Evolutionary conservation across 2,113 vertebrate genomes (phyloP).

Genomic region (Oceanodroma tethys): DNA sequence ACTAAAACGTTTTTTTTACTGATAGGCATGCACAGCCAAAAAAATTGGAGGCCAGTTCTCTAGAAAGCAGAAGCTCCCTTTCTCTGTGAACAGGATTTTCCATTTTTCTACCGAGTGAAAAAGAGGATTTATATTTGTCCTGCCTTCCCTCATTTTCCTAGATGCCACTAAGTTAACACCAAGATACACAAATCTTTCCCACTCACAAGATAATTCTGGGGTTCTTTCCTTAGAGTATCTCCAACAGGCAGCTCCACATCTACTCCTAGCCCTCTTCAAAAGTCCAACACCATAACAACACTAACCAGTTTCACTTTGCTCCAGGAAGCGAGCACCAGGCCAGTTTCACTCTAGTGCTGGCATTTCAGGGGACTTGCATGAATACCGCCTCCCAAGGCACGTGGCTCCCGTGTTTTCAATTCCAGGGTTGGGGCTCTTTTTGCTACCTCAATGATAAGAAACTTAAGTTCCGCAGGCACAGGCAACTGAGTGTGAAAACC

Average conservation of each 20-base stretch:
- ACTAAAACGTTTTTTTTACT: background rate
- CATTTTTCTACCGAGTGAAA: background rate
- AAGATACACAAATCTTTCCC: too few relatives aligned
- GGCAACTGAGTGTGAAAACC: background rate
- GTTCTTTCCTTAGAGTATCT: background rate
- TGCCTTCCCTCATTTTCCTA: background rate
- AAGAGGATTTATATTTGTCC: background rate
- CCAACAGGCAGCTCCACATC: background rate
- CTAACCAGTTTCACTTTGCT: too few relatives aligned
- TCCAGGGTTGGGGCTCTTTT: background rate
- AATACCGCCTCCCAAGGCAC: background rate
- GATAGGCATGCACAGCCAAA: fast-evolving
- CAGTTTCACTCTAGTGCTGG: background rate
- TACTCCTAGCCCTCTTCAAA: background rate
- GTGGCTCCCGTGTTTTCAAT: background rate
- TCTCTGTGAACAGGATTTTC: background rate
- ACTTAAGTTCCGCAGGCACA: background rate
- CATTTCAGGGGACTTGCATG: background rate
- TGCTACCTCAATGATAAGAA: background rate
- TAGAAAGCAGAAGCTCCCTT: background rate
- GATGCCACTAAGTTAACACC: background rate
- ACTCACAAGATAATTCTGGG: background rate
- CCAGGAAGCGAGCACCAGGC: background rate
- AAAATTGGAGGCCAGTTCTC: background rate
- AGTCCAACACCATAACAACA: background rate